Percentiles rank a stretch among this genome's conserved stretches.
These are phyloP conservation scores for Ostrea denselamellosa DNA, from an alignment of 1,140 invertebrate genomes.

Conservation along the genomic window DNA sequence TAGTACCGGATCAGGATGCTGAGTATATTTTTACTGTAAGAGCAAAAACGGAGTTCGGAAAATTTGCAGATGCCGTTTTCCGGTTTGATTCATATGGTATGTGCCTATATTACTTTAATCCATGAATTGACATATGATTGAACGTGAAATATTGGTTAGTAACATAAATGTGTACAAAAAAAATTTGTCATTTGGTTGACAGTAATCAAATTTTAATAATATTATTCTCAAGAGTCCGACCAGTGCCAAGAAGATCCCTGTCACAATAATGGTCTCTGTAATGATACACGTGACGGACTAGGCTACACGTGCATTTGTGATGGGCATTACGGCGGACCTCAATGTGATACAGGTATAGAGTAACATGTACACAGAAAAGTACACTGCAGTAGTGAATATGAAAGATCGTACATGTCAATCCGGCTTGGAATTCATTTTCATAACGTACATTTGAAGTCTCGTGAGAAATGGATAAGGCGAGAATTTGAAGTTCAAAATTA, in stretches of 20 bases:
- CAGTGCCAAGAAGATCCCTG: conserved; percentile 49
- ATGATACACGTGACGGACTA: conserved; percentile 38
- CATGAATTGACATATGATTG: background rate
- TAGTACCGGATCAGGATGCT: conserved; percentile 59
- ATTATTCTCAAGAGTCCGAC: conserved; percentile 22
- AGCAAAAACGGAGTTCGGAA: conserved; percentile 53
- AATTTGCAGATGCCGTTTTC: conserved; percentile 62
- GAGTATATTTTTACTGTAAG: conserved; percentile 59
- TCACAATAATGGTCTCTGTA: conserved; percentile 47
- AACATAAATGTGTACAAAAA: too few species aligned
- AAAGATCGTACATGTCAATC: too few species aligned
- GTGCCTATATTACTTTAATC: background rate
- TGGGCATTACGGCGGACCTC: conserved; percentile 27
- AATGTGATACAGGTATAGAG: conserved; percentile 44
- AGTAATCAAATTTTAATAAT: background rate
- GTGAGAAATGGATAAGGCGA: too few species aligned
- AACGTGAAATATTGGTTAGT: background rate
- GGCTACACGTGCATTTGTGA: conserved; percentile 46
- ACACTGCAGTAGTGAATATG: too few species aligned
- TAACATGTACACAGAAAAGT: too few species aligned
- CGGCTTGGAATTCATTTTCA: too few species aligned
- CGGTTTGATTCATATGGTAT: conserved; percentile 54
- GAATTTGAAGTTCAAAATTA: too few species aligned
- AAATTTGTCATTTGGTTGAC: background rate
- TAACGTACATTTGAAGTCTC: too few species aligned